These are phyloP conservation scores for Lemur catta DNA, from an alignment of 2,797 vertebrate species.

Conservation along the genomic window DNA sequence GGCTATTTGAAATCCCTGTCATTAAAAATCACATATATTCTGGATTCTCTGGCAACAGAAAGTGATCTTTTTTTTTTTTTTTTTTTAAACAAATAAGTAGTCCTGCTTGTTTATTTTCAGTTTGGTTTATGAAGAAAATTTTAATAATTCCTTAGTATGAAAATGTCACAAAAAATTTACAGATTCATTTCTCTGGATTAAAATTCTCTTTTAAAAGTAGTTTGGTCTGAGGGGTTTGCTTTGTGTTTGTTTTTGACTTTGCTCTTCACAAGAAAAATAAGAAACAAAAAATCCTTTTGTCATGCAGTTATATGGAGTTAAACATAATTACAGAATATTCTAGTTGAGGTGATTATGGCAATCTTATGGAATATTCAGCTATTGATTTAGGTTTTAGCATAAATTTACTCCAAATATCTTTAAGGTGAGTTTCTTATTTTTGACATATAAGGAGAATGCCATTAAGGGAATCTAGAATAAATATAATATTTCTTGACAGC, in stretches of 20 bases:
- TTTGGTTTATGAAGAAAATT: not conserved
- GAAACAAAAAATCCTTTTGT: not conserved
- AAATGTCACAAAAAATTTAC: not conserved
- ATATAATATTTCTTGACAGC: not conserved
- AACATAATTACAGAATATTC: slow-evolving; percentile 25
- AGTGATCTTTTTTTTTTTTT: not conserved
- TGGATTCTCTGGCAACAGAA: not conserved
- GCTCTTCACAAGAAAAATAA: not conserved
- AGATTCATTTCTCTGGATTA: not conserved
- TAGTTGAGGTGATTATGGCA: slow-evolving; percentile 34
- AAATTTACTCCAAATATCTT: slow-evolving; percentile 11
- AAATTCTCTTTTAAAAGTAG: not conserved
- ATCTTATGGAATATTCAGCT: not conserved
- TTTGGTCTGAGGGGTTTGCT: not conserved
- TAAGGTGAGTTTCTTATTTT: not conserved
- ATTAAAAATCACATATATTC: not conserved
- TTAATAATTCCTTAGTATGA: not conserved
- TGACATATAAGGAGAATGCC: not conserved
- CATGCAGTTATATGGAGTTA: not conserved
- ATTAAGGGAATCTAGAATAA: not conserved
- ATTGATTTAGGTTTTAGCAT: slow-evolving; percentile 36
- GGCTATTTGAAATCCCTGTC: not conserved
- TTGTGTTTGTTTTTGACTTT: slow-evolving; percentile 4
- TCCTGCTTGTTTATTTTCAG: not conserved
- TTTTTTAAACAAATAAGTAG: not conserved